phyloP scores from a whole-genome alignment of 1,140 invertebrate species.

The Hetaerina americana region DNA sequence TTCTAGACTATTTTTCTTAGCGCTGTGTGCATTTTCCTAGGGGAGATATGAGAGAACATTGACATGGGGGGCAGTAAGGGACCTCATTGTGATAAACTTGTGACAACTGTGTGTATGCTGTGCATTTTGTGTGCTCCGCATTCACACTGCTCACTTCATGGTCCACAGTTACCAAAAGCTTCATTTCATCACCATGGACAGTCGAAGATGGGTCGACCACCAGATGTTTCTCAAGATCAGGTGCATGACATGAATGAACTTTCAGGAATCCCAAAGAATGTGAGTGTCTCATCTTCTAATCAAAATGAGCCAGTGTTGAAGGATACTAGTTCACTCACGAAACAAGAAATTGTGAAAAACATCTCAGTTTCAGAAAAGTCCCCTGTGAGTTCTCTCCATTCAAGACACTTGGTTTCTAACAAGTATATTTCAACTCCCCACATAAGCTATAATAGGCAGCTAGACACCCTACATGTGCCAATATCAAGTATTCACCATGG shows the following conservation, averaged over 20 bases:
- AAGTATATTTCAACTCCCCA: slow-evolving; percentile 20
- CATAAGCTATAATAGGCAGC: slow-evolving; percentile 25
- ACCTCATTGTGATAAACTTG: neutral
- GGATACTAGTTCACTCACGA: neutral
- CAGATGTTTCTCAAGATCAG: neutral
- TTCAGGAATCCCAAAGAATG: too few species aligned
- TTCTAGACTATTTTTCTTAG: too few species aligned
- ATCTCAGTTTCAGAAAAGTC: slow-evolving; percentile 21
- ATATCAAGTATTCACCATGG: slow-evolving; percentile 2
- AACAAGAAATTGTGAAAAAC: slow-evolving; percentile 15
- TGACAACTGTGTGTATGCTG: slow-evolving; percentile 63
- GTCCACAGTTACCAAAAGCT: neutral
- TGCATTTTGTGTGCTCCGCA: slow-evolving; percentile 61
- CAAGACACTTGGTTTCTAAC: slow-evolving; percentile 13
- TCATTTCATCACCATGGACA: slow-evolving; percentile 22
- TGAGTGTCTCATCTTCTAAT: too few species aligned
- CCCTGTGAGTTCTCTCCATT: slow-evolving; percentile 7
- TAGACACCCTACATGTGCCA: slow-evolving; percentile 12
- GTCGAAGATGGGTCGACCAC: neutral
- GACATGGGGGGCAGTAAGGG: neutral
- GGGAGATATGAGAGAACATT: too few species aligned
- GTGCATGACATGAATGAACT: neutral
- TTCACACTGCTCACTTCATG: slow-evolving; percentile 49
- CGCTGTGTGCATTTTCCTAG: too few species aligned
- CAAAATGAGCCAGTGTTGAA: too few species aligned